Evolutionary conservation across 2,797 vertebrate species (phyloP).

Genomic region (Prunella strophiata): DNA sequence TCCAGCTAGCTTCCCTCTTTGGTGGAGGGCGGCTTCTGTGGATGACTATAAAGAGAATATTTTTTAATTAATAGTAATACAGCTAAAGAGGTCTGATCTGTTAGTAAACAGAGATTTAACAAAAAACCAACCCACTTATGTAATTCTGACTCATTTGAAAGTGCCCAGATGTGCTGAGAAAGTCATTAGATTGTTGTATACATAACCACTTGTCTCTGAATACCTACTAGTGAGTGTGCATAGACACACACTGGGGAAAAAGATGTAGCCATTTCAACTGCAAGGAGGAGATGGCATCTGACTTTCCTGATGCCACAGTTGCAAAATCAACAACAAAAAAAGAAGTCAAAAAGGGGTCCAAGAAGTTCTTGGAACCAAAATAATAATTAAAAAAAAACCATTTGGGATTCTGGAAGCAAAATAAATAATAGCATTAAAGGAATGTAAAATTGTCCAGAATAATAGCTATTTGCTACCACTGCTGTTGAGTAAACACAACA

Average conservation of each 20-base stretch:
- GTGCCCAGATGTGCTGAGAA: not conserved
- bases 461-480: not conserved
- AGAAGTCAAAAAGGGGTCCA: not conserved
- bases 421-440: not conserved
- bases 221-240: not conserved
- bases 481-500: slow-evolving; percentile 23
- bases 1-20: not conserved
- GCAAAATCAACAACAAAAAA: not conserved
- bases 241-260: not conserved
- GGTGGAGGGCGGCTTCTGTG: not conserved
- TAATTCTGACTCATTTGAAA: not conserved
- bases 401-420: slow-evolving; percentile 5
- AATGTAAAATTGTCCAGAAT: not conserved
- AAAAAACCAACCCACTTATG: not conserved
- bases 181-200: not conserved
- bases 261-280: not conserved
- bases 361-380: not conserved
- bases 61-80: not conserved
- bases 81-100: not conserved
- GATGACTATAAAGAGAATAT: not conserved
- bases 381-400: not conserved
- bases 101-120: not conserved
- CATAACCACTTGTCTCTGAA: not conserved
- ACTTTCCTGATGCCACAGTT: not conserved
- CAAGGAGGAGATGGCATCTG: not conserved